A percentile compares a stretch with the other conserved stretches of the same genome.
Evolutionary conservation across 2,888 invertebrate genomes (phyloP).

Genomic region (Troides aeacus): DNA sequence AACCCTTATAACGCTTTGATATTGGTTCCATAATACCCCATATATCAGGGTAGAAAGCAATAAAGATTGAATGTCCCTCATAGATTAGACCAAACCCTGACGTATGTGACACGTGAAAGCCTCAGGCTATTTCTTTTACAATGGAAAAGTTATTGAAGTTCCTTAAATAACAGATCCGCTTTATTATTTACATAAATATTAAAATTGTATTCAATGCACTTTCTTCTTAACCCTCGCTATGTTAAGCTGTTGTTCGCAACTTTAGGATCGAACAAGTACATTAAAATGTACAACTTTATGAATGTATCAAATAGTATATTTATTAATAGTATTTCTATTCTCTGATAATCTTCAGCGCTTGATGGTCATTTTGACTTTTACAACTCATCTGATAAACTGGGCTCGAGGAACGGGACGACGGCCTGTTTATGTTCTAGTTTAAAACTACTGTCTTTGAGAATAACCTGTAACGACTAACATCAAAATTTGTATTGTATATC

Average conservation of each 20-base stretch:
- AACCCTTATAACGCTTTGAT: slow-evolving; percentile 59
- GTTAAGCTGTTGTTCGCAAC: neutral
- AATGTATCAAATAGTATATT: slow-evolving; percentile 58
- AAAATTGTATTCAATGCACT: slow-evolving; percentile 5
- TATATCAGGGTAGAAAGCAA: slow-evolving; percentile 73
- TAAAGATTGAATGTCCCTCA: slow-evolving; percentile 73
- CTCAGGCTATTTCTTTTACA: slow-evolving; percentile 60
- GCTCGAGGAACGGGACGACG: too few species aligned
- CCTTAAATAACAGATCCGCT: slow-evolving; percentile 71
- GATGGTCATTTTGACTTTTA: too few species aligned
- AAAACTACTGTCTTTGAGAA: neutral
- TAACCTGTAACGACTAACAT: slow-evolving; percentile 42
- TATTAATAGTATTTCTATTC: slow-evolving; percentile 52
- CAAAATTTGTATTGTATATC: slow-evolving; percentile 35
- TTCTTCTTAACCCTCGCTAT: neutral
- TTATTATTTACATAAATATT: slow-evolving; percentile 38
- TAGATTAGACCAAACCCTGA: slow-evolving; percentile 76
- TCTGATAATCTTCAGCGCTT: slow-evolving; percentile 14
- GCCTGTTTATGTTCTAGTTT: too few species aligned
- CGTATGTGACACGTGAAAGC: slow-evolving; percentile 73
- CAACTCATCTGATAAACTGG: too few species aligned
- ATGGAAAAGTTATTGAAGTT: slow-evolving; percentile 53
- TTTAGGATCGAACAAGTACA: neutral
- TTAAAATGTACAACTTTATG: slow-evolving; percentile 38
- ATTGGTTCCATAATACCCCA: slow-evolving; percentile 67